Base-by-base conservation (phyloP, 2,113 vertebrate species). In the Anhinga anhinga region DNA sequence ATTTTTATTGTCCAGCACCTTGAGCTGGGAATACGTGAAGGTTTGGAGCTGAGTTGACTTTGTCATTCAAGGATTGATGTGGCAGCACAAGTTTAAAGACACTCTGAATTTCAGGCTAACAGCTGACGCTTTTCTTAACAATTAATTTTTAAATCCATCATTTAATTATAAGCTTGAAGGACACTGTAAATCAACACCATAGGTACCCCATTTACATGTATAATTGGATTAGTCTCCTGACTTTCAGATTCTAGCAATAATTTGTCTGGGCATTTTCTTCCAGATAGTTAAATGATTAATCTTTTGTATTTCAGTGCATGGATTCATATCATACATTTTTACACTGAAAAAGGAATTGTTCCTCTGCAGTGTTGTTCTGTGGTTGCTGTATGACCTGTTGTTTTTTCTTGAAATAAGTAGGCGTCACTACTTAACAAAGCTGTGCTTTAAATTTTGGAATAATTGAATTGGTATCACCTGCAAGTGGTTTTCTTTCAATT, bases 191-290 rank as follows among this genome's bases (percentile, higher is more conserved):
- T 84, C 93, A 98, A 94, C 58, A 93, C 15, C 26, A 90, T 90
- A 78, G 81, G 69, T 95, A 63, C 82, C 38, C 44, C 56, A 96
- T 98, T 98, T 98, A 96, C 96, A 96, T 97, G 84, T 97, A 97
- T 98, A 98, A 98, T 97, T 58, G 26, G 67, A 97, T 98, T 96
- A 97, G 88, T 93, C 83, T 91, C 77, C 92, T 96, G 93, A 93
- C 91, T 98, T 98, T 98, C 95, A 97, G 65, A 98, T 97, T 91
- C 52, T 82, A 91, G 92, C 90, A 96, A 98, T 98, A 98, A 97
- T 97, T 98, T 89, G 69, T 92, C 85, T 96, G 62, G 21, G 8
- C 47, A 80, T 86, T 93, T 93, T 91, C 93, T 95, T 89, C 55
- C 44, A 86, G 92, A 83, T 94, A 97, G 81, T 77, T 94, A 88